phyloP scores from a whole-genome alignment of 1,140 invertebrate genomes.

The Frieseomelitta varia region DNA sequence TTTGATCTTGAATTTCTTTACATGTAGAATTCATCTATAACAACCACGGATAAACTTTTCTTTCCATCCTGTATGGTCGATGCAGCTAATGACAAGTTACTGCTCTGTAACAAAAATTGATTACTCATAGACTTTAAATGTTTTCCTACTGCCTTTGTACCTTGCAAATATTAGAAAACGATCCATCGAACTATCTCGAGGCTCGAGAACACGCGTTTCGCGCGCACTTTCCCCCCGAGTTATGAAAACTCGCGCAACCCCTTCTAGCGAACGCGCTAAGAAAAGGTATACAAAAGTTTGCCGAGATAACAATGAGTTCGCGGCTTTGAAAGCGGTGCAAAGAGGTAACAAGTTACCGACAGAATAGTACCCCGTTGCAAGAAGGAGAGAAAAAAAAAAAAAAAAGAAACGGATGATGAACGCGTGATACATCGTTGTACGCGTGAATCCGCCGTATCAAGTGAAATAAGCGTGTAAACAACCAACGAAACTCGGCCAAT shows the following conservation, averaged over 20 bases:
- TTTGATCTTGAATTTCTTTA: too few species aligned
- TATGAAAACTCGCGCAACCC: neutral
- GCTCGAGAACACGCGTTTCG: neutral
- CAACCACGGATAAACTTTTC: too few species aligned
- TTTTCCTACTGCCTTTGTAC: too few species aligned
- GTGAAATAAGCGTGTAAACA: neutral
- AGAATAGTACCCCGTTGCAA: neutral
- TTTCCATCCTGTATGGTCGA: too few species aligned
- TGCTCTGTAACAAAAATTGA: too few species aligned
- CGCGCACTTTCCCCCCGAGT: neutral
- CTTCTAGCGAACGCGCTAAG: neutral
- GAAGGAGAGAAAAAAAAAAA: neutral
- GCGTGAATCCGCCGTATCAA: neutral
- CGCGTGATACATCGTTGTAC: neutral
- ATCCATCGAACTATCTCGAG: neutral
- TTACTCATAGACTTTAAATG: too few species aligned
- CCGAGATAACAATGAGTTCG: neutral
- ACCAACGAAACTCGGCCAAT: neutral
- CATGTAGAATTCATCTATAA: too few species aligned
- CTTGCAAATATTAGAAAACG: too few species aligned
- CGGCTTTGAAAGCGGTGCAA: neutral
- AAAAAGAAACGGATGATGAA: neutral
- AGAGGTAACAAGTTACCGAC: conserved; percentile 13
- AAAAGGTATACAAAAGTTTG: neutral
- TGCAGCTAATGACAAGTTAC: too few species aligned